Conservation (phyloP, 2,888 invertebrate species). For the Neoitamus cyanurus region DNA sequence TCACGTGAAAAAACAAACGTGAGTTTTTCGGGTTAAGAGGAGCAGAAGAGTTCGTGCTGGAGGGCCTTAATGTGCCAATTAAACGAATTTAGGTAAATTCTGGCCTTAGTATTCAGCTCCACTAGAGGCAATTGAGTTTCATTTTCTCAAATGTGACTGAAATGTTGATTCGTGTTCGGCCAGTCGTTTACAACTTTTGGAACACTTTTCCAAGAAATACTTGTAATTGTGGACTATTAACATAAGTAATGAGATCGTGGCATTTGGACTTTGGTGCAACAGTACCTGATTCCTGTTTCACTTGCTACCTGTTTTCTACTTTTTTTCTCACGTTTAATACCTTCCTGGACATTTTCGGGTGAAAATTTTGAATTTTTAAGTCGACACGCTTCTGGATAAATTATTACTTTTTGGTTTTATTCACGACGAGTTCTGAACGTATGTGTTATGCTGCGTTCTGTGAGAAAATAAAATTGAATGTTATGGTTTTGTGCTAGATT, state of each 20-base stretch:
- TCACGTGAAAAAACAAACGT: not conserved
- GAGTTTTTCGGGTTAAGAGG: conserved; percentile 3
- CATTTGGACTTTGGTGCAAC: conserved; percentile 3
- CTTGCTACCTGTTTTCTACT: not conserved
- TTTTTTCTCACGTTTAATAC: not conserved
- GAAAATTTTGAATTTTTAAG: not conserved
- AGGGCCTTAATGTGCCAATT: conserved; percentile 18
- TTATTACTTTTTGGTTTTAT: not conserved
- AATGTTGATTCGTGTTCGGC: conserved; percentile 14
- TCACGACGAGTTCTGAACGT: not conserved
- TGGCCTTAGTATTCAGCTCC: conserved; percentile 4
- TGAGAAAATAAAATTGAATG: no score
- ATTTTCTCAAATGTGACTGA: conserved; percentile 25
- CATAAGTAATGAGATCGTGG: conserved; percentile 39
- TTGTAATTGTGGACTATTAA: conserved; percentile 36
- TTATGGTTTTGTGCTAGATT: no score
- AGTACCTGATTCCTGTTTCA: conserved; percentile 2
- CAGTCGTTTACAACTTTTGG: not conserved
- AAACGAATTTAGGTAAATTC: conserved; percentile 36
- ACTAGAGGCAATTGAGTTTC: conserved; percentile 12
- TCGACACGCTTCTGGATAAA: not conserved
- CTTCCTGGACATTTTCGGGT: not conserved
- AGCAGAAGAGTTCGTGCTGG: conserved; percentile 30
- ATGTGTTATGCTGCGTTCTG: not conserved
- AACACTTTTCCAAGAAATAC: conserved; percentile 30